Percentiles rank a stretch among this genome's conserved stretches.
Evolutionary conservation across 2,888 invertebrate species (phyloP).

Genomic region (Catocala sponsa): DNA sequence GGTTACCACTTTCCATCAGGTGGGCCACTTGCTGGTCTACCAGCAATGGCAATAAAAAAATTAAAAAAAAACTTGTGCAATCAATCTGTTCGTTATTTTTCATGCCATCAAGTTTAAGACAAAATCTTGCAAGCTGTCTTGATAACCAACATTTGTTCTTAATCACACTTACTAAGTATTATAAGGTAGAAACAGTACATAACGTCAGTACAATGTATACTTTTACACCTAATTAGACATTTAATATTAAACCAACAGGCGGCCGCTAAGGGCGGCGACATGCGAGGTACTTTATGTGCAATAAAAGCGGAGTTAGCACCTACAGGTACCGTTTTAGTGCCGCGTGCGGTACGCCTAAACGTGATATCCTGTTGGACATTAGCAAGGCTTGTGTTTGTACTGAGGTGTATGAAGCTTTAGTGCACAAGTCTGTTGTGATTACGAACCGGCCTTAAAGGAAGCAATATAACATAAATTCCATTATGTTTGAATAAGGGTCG

Average conservation of each 20-base stretch:
- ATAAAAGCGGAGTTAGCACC: constrained; percentile 56
- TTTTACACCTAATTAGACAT: constrained; percentile 27
- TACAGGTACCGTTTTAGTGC: constrained; percentile 50
- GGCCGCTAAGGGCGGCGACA: constrained; percentile 55
- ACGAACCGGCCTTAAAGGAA: no score
- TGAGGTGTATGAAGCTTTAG: background rate
- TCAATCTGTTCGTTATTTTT: no score
- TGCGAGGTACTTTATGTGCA: constrained; percentile 59
- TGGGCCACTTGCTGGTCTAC: no score
- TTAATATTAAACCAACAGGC: constrained; percentile 32
- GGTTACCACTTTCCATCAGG: no score
- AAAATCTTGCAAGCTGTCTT: no score
- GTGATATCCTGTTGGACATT: constrained; percentile 55
- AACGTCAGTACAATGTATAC: constrained; percentile 9
- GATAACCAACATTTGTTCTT: no score
- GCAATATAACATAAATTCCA: no score
- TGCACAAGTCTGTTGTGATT: background rate
- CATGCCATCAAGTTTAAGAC: no score
- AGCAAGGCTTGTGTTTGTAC: constrained; percentile 1
- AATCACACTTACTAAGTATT: no score
- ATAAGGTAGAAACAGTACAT: background rate
- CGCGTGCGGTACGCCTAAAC: constrained; percentile 52
- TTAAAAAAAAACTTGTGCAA: no score
- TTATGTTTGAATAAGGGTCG: no score
- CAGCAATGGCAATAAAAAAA: no score